Percentiles rank a stretch among this genome's conserved stretches.
phyloP scores from a whole-genome alignment of 1,140 invertebrate genomes.

The Adoxophyes honmai region DNA sequence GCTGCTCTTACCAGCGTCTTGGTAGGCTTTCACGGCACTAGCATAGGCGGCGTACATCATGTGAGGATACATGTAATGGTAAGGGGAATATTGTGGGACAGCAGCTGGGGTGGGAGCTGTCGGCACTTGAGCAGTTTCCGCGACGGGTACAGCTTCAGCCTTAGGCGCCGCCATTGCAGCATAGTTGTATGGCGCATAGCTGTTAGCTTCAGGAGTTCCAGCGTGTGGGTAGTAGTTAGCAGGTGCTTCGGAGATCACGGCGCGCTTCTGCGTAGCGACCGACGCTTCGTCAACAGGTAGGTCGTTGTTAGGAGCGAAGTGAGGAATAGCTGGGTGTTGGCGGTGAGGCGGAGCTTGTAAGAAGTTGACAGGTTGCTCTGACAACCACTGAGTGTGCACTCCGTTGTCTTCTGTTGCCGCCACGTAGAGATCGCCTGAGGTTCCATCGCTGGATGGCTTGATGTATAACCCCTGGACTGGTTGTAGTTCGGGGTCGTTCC shows the following conservation, averaged over 20 bases:
- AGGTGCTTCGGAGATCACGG: conserved; percentile 36
- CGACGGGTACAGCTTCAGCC: neutral
- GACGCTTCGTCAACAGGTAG: conserved; percentile 36
- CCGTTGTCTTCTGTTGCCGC: conserved; percentile 64
- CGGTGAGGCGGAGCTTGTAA: conserved; percentile 29
- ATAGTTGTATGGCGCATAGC: neutral
- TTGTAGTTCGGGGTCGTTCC: conserved; percentile 27
- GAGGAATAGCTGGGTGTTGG: conserved; percentile 30
- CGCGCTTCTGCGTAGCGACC: conserved; percentile 38
- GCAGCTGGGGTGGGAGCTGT: neutral
- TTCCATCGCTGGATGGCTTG: conserved; percentile 56
- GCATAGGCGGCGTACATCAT: conserved; percentile 49
- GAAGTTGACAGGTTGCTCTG: conserved; percentile 59
- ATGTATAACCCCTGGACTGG: conserved; percentile 62
- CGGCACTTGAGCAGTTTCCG: neutral
- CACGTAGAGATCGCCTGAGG: conserved; percentile 64
- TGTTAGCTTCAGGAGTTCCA: conserved; percentile 31
- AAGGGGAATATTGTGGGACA: conserved; percentile 35
- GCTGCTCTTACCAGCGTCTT: conserved; percentile 35
- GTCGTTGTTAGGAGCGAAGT: conserved; percentile 25
- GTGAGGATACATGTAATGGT: conserved; percentile 55
- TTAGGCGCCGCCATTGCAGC: neutral
- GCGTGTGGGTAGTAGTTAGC: conserved; percentile 43
- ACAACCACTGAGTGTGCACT: conserved; percentile 54
- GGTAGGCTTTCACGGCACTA: conserved; percentile 39